Base-by-base conservation (phyloP, 2,888 invertebrate species). In the Ernsta delagoae region DNA sequence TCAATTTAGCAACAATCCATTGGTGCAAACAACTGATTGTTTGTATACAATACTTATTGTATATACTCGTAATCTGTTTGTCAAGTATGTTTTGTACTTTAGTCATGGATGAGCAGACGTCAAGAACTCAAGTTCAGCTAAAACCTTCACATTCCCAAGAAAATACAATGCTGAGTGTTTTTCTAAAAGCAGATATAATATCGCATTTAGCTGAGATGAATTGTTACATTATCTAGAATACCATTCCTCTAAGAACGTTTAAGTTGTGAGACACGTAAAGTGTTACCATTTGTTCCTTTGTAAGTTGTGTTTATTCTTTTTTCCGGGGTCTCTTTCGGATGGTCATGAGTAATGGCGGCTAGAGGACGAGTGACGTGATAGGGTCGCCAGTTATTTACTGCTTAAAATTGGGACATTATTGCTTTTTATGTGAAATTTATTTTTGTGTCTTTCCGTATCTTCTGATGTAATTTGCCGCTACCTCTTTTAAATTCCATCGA, bases 241-340 rank as follows among this genome's bases (percentile, higher is more conserved):
- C 86, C 86, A 87, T 87, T 85, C 87, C 84, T 83, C 81, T 75
- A 79, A 81, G 80, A 82, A 82, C 86, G 81, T 87, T 89, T 88
- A 87, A 87, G 86, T 88, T 88, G 87, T 85, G 86, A 84, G 85
- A 84, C 86, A 86, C 87, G 85, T 88, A 89, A 86, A 90, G 89
- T 88, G 90, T 87, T 84, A 79, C 85, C 84, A 89, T 90, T 89
- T 89, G 85, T 89, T 87, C 84, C 78, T 75, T 80, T 84, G 85
- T 84, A 85, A 86, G 84, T 86, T 87, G 84, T 88, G 87, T 88
- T 86, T 89, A 87, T 88, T 88, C 81, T 85, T 84, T 85, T 79
- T 82, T 80, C 79, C 79, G 75, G 75, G 78, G 78, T 85, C 82
- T 81, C 83, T 87, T 86, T 85, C 75, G 79, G 81, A 80, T 78